Base-by-base conservation (phyloP, 2,113 vertebrate species). In the Campylorhamphus procurvoides region DNA sequence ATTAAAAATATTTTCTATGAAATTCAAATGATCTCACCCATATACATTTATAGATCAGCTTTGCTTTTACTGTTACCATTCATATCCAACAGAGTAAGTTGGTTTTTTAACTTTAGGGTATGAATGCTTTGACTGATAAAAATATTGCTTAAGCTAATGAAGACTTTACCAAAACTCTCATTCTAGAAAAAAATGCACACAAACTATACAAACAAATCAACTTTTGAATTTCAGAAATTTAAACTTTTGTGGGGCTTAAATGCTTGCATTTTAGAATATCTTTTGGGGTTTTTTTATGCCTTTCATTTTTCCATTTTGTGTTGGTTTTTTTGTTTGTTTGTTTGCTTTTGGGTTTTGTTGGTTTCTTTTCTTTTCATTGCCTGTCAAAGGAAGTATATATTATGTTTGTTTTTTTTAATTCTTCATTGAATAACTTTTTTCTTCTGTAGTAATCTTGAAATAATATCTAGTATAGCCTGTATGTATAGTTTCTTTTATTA, bases 181-280 rank as follows among this genome's bases (percentile, higher is more conserved):
- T 19, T 39, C 16, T 23, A 50, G 11, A 33, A 86, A 79, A 72
- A 27, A 78, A 46, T 4, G 3, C 3, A 79, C 56, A 47, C 85
- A 39, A 52, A 75, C 47, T 67, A 28, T 10, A 67, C 7, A 35
- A 78, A 64, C 42, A 0, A 40, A 11, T 72, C 76, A 5, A 40
- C 25, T 63, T 78, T 23, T 13, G 18, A 35, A 46, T 72, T 53
- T 63, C 35, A 76, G 18, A 72, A 58, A 46, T 16, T 10, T 37
- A 58, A 68, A 63, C n/a, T 22, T 6, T 3, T 4, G 0, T 1
- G 4, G 7, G 2, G 4, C 28, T 67, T 17, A 53, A 86, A 58
- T 53, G 7, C 2, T n/a, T 82, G 8, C 22, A 46, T 28, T 62
- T 74, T 44, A 77, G 81, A 67, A 39, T 37, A 56, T 0, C 0